These are phyloP conservation scores for Physeter macrocephalus DNA, from an alignment of 2,113 vertebrate genomes.

Conservation along the genomic window DNA sequence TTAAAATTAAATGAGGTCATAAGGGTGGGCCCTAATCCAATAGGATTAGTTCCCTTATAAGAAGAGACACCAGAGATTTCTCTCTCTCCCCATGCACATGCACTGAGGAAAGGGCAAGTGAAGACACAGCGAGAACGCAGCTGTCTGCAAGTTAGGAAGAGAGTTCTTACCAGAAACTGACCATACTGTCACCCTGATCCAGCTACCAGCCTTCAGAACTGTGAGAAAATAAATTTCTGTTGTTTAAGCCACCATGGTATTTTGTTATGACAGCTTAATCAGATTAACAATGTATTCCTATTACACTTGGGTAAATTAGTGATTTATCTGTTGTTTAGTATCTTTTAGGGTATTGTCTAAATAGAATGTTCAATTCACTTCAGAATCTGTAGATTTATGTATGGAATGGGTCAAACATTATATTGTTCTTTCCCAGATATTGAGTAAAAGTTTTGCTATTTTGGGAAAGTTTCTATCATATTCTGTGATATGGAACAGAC, in stretches of 20 bases:
- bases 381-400: neutral
- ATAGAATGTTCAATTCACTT: neutral
- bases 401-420: neutral
- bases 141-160: neutral
- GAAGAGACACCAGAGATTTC: neutral
- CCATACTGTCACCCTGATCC: neutral
- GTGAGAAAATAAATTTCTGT: neutral
- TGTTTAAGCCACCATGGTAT: neutral
- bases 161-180: neutral
- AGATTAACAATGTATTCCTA: neutral
- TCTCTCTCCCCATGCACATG: neutral
- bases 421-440: neutral
- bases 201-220: neutral
- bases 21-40: neutral
- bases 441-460: neutral
- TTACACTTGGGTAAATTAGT: neutral
- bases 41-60: neutral
- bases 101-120: neutral
- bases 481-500: neutral
- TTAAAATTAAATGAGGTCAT: neutral
- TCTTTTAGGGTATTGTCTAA: neutral
- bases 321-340: neutral
- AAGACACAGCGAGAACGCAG: neutral
- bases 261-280: neutral
- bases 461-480: neutral